Evolutionary conservation across 2,113 vertebrate species (phyloP).

Genomic region (Chionis minor): DNA sequence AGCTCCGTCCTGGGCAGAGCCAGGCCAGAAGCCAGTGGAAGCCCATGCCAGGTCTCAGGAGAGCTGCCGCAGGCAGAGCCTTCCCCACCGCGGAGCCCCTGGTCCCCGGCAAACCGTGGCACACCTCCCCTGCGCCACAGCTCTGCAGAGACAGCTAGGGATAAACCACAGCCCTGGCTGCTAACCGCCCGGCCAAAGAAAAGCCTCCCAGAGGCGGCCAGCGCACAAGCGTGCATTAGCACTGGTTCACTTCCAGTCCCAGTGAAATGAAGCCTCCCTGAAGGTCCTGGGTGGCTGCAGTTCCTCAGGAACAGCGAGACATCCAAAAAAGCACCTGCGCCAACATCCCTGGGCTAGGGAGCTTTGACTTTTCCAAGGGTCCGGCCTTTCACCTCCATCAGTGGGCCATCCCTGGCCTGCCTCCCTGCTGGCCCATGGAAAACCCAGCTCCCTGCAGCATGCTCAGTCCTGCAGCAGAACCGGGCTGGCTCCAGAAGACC

Average conservation of each 20-base stretch:
- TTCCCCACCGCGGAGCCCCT: no score
- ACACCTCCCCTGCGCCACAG: background rate
- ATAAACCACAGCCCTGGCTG: background rate
- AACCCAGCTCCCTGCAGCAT: background rate
- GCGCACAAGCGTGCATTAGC: fast-evolving
- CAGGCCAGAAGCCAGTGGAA: background rate
- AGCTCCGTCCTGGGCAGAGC: background rate
- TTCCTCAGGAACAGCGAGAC: background rate
- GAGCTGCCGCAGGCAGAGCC: background rate
- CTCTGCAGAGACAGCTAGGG: background rate
- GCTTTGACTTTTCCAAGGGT: background rate
- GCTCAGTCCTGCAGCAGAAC: background rate
- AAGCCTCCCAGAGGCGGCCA: background rate
- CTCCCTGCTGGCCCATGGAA: background rate
- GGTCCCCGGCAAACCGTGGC: background rate
- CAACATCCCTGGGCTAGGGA: background rate
- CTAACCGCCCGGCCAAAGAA: background rate
- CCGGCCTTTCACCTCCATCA: background rate
- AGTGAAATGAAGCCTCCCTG: background rate
- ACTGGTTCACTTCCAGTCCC: background rate
- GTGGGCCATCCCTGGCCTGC: background rate
- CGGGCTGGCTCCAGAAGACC: background rate
- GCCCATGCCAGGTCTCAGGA: background rate
- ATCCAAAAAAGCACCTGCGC: background rate
- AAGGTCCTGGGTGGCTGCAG: background rate